These are phyloP conservation scores for Nomada fabriciana DNA, from an alignment of 2,888 invertebrate genomes.

Conservation along the genomic window DNA sequence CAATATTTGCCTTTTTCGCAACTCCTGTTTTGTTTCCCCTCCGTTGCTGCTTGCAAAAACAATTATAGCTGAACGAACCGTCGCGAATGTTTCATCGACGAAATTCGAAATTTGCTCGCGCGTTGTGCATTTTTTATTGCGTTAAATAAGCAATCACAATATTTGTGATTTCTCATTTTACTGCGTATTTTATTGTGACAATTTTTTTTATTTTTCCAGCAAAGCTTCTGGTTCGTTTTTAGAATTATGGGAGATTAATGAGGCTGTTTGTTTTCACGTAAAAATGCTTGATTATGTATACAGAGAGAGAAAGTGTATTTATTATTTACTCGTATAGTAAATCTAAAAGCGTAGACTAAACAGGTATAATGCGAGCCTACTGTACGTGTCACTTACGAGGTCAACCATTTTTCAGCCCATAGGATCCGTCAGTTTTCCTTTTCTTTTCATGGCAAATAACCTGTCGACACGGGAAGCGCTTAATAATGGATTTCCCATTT, in stretches of 20 bases:
- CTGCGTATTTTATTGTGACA: no score
- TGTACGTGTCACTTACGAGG: not conserved
- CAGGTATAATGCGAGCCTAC: not conserved
- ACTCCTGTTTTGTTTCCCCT: not conserved
- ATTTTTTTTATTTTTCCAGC: no score
- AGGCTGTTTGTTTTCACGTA: not conserved
- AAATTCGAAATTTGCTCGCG: not conserved
- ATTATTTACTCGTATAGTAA: no score
- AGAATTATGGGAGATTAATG: not conserved
- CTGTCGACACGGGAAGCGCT: slow-evolving; percentile 43
- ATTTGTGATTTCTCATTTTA: no score
- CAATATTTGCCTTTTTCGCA: not conserved
- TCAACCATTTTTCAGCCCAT: slow-evolving; percentile 19
- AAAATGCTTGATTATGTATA: not conserved
- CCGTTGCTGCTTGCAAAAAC: not conserved
- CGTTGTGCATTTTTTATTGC: not conserved
- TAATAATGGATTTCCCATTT: slow-evolving; percentile 66
- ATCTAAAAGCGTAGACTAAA: no score
- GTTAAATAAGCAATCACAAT: not conserved
- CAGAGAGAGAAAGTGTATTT: no score
- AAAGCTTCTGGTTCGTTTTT: not conserved
- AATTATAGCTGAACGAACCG: not conserved
- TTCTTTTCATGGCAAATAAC: slow-evolving; percentile 51
- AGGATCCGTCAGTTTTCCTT: slow-evolving; percentile 26
- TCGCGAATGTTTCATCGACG: not conserved